Conservation (phyloP, 2,888 invertebrate genomes). For the Brenthis daphne region DNA sequence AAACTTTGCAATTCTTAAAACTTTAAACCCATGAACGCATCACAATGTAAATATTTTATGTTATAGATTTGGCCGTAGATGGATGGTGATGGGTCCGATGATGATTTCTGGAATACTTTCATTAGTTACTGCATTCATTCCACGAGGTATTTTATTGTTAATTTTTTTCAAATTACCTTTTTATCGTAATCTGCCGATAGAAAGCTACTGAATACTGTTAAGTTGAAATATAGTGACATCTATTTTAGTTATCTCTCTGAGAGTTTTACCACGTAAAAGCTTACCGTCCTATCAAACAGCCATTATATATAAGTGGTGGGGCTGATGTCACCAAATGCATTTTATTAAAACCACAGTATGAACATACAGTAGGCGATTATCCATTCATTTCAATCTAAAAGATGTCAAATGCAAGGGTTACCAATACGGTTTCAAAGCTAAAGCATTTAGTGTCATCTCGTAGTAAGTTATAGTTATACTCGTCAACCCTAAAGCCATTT, state of each 20-base stretch:
- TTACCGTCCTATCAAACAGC: too few species aligned
- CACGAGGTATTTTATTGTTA: constrained; percentile 48
- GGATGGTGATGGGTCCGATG: constrained; percentile 50
- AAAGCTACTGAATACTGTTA: neutral
- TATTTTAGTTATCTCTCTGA: too few species aligned
- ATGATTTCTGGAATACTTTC: constrained; percentile 47
- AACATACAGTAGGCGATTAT: too few species aligned
- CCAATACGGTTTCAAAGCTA: neutral
- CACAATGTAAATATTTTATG: neutral
- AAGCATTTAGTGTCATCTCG: neutral
- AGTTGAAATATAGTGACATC: too few species aligned
- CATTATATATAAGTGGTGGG: too few species aligned
- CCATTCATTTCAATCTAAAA: too few species aligned
- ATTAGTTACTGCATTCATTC: constrained; percentile 51
- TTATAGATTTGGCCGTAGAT: constrained; percentile 54
- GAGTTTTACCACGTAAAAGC: too few species aligned
- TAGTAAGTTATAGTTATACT: too few species aligned
- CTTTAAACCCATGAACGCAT: neutral
- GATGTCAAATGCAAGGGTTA: neutral
- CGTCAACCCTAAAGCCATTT: too few species aligned
- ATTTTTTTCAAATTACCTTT: neutral
- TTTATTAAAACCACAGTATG: too few species aligned
- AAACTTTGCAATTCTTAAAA: neutral
- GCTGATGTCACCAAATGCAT: too few species aligned
- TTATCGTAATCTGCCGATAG: too few species aligned